Conservation (phyloP, 2,888 invertebrate genomes). For the Sesia bembeciformis region DNA sequence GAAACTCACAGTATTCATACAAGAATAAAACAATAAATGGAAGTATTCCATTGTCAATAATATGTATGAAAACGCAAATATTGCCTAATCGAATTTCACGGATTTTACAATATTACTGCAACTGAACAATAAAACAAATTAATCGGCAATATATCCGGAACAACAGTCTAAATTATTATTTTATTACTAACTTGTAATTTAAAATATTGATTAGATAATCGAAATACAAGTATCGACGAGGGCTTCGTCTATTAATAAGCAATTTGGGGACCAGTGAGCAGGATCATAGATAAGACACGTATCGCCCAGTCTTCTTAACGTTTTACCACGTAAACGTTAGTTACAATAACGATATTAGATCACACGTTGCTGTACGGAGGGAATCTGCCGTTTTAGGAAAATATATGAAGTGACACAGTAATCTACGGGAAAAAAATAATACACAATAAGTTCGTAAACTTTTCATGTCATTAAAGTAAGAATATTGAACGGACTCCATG, state of each 20-base stretch:
- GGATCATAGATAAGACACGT: constrained; percentile 28
- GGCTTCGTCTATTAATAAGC: constrained; percentile 16
- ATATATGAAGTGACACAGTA: too few species aligned
- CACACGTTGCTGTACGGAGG: not conserved
- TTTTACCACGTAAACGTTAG: not conserved
- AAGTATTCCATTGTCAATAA: too few species aligned
- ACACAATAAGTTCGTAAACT: too few species aligned
- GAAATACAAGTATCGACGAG: not conserved
- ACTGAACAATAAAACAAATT: not conserved
- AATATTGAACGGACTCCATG: too few species aligned
- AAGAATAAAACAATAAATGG: too few species aligned
- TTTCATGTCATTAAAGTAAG: too few species aligned
- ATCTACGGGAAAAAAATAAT: too few species aligned
- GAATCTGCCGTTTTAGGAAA: too few species aligned
- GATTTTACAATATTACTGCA: not conserved
- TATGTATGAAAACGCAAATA: too few species aligned
- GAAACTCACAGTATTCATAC: too few species aligned
- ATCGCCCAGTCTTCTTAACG: constrained; percentile 5
- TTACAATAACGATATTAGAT: not conserved
- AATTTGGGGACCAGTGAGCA: constrained; percentile 21
- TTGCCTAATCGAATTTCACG: too few species aligned
- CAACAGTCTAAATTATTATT: not conserved
- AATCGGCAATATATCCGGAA: not conserved
- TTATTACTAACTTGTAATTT: not conserved
- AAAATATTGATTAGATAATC: not conserved